Evolutionary conservation across 2,113 vertebrate species (phyloP).

Genomic region (Columba livia): DNA sequence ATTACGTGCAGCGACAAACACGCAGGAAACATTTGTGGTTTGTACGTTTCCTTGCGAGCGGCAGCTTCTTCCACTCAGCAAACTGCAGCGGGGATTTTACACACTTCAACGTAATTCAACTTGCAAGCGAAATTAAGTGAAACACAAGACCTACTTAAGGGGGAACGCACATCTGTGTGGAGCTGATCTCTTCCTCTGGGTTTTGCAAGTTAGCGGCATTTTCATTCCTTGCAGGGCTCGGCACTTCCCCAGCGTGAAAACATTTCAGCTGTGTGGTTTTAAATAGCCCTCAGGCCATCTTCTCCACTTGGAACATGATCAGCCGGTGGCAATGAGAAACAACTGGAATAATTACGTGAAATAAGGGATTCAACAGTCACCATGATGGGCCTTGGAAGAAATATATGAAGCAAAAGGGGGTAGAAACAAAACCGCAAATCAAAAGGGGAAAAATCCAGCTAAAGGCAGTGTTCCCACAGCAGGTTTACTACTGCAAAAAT

Average conservation of each 20-base stretch:
- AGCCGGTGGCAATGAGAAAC: not conserved
- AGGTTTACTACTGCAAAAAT: not conserved
- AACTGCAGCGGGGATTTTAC: not conserved
- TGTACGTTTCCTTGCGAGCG: rapidly evolving
- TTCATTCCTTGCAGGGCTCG: not conserved
- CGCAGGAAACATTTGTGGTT: not conserved
- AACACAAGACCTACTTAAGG: not conserved
- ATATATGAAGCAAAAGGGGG: not conserved
- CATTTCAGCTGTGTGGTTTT: not conserved
- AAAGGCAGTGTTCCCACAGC: not conserved
- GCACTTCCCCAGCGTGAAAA: rapidly evolving
- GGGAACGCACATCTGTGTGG: rapidly evolving
- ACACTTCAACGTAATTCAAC: not conserved
- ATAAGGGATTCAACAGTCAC: not conserved
- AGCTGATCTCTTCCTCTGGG: not conserved
- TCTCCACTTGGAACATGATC: not conserved
- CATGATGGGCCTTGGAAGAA: not conserved
- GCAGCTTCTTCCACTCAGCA: not conserved
- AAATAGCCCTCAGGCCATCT: not conserved
- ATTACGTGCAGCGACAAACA: not conserved
- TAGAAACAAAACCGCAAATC: not conserved
- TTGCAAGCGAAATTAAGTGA: rapidly evolving
- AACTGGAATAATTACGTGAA: not conserved
- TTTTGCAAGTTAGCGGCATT: not conserved
- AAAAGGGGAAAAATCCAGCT: not conserved